Percentiles rank a stretch among this genome's conserved stretches.
phyloP scores from a whole-genome alignment of 2,888 invertebrate species.

The Leptinotarsa tumamoca region DNA sequence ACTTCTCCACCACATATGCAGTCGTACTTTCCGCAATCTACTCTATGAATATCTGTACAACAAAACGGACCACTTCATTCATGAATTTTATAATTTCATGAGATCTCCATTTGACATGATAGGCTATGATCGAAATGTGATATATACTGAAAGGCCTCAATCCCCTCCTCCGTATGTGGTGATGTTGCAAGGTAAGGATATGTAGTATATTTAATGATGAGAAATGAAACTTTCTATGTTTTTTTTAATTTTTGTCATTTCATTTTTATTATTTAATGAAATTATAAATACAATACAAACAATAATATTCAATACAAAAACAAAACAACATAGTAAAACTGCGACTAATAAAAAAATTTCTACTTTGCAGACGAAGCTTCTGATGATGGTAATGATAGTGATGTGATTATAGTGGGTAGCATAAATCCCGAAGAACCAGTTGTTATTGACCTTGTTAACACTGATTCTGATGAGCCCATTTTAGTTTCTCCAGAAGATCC shows the following conservation, averaged over 20 bases:
- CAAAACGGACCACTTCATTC: conserved; percentile 87
- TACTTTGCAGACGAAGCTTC: conserved; percentile 53
- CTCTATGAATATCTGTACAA: conserved; percentile 77
- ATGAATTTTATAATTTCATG: conserved; percentile 89
- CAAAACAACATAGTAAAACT: too few relatives aligned
- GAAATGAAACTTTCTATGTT: too few relatives aligned
- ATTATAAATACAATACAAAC: too few relatives aligned
- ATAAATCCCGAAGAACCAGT: conserved; percentile 53
- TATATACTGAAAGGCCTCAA: conserved; percentile 69
- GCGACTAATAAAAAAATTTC: not conserved
- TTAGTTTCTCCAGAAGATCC: conserved; percentile 53
- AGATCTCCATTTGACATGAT: conserved; percentile 88
- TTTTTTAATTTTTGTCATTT: too few relatives aligned
- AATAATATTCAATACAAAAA: too few relatives aligned
- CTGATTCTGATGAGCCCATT: conserved; percentile 59
- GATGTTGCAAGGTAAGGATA: conserved; percentile 36
- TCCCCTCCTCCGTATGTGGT: conserved; percentile 46
- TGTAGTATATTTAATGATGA: not conserved
- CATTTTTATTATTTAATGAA: too few relatives aligned
- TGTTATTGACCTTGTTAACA: conserved; percentile 56
- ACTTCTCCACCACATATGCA: conserved; percentile 75
- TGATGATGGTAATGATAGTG: conserved; percentile 62
- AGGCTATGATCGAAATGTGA: conserved; percentile 81
- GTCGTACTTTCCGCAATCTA: conserved; percentile 77
- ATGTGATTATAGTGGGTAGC: conserved; percentile 60